Base-by-base conservation (phyloP, 2,888 invertebrate species). In the Apamea epomidion region DNA sequence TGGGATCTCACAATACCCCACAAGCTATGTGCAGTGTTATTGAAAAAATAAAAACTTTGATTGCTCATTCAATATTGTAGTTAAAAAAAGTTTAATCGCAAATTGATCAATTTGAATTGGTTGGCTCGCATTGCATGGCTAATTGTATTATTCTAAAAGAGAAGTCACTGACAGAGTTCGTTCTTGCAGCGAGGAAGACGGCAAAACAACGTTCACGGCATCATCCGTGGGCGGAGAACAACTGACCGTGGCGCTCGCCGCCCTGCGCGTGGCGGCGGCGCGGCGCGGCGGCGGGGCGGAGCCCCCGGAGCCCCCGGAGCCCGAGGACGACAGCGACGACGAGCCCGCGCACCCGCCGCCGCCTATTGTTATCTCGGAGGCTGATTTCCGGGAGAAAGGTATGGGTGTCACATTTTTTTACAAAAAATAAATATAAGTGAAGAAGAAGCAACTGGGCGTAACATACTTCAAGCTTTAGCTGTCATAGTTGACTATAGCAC, bases 351-450 rank as follows among this genome's bases (percentile, higher is more conserved):
- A 90, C 0, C 92, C 93, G n/a, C 92, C 94, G 54, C 94, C 96
- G 67, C 97, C 97, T 42, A 84, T 95, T 54, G 92, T 97, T 90
- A 97, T 97, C 78, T 97, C 97, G 0, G 97, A 97, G 88, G 97
- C 97, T 0, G 97, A 97, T 88, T 97, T 97, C 83, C 91, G 95
- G 54, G 97, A 97, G 88, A 97, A 97, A 90, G 97, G 97, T 58
- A 58, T 2, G 18, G 51, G 18, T 51, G 1, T 7, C 18, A 18
- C 6, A 51, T 51, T 18, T 51, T 51, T 51, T 5, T 32, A 51
- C 18, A 51, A 51, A 18, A 18, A 18, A 18, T 51, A 18, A 51
- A 18, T 18, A 51, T 51, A 7, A 51, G 18, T 51, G 51, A 7
- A 7, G 18, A 51, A 51, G 18, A 51, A 51, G 6, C 16, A 51